A percentile compares a stretch with the other conserved stretches of the same genome.
Evolutionary conservation across 2,797 vertebrate genomes (phyloP).

Genomic region (Ptychobarbus kaznakovi): DNA sequence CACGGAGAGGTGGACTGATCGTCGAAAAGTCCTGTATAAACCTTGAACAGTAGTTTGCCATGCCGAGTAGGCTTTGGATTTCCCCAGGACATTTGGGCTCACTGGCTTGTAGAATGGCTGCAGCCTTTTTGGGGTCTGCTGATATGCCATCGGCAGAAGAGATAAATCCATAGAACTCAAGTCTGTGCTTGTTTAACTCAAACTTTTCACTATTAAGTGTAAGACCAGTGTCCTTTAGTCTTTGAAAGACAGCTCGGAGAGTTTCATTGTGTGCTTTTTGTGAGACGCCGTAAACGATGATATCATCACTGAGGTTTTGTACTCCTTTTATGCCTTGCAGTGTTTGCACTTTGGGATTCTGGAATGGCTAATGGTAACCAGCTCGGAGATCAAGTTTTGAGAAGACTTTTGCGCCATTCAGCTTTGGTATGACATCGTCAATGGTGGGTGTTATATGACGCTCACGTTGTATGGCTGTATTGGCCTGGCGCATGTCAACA

Average conservation of each 20-base stretch:
- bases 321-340: constrained; percentile 40
- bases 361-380: constrained; percentile 55
- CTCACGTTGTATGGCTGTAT: constrained; percentile 47
- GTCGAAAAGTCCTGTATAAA: too few species aligned
- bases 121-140: constrained; percentile 47
- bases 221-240: constrained; percentile 38
- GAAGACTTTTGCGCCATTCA: constrained; percentile 44
- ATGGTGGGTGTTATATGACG: constrained; percentile 42
- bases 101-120: not conserved
- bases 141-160: constrained; percentile 44
- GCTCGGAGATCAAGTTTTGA: constrained; percentile 17
- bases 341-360: constrained; percentile 46
- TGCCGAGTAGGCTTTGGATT: constrained; percentile 47
- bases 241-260: constrained; percentile 39
- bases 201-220: constrained; percentile 13
- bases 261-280: constrained; percentile 48
- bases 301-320: constrained; percentile 57
- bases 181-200: not conserved
- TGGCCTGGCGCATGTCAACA: constrained; percentile 48
- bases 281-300: constrained; percentile 28
- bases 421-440: constrained; percentile 37
- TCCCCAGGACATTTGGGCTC: not conserved
- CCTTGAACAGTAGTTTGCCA: constrained; percentile 51
- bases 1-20: too few species aligned
- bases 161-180: constrained; percentile 3